Evolutionary conservation across 1,140 invertebrate species (phyloP), one percentile per base, ranked within the genome.

Genomic region (Zaprionus africanus): DNA sequence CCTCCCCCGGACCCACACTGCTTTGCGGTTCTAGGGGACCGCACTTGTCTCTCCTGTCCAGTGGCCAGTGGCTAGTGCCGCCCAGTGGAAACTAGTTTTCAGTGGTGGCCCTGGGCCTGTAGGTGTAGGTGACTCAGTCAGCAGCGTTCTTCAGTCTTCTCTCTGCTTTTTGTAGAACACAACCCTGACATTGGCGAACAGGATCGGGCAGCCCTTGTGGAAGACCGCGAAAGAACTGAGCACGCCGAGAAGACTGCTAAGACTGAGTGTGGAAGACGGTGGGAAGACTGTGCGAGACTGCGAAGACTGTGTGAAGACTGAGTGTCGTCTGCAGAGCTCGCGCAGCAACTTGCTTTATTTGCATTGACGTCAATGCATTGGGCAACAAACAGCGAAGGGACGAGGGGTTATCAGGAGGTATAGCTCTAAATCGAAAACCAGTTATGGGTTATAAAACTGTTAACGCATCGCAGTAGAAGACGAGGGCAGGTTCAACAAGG

Each of bases 281-380:
- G 31, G 31, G 3, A 34, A 41, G 57, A 43, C 56, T 22, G 41
- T 31, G n/a, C 31, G 59, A 70, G 73, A 63, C 60, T 22, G 5
- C 46, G 43, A 15, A 15, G 19, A 15, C 17, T 49, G 28, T 15
- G 9, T 11, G 4, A 34, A 46, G 59, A 49, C 57, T 26, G 46
- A 36, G 17, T 31, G 31, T 12, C 51, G 56, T 60, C 60, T 65
- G 62, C 62, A 65, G 17, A 59, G 54, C n/a, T 64, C n/a, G 59
- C 54, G 46, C 67, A 71, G 46, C 67, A 71, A 75, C 63, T 69
- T 64, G 62, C 64, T 90, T 76, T 81, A 88, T 88, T 88, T 88
- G 85, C 85, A 88, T 88, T 88, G 85, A 88, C 85, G 85, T 88
- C 85, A 88, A 88, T 90, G 63, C 77, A 68, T 65, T 60, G 68